A percentile compares a stretch with the other conserved stretches of the same genome.
These are phyloP conservation scores for Genyomyrus donnyi DNA, from an alignment of 2,113 vertebrate species.

Conservation along the genomic window DNA sequence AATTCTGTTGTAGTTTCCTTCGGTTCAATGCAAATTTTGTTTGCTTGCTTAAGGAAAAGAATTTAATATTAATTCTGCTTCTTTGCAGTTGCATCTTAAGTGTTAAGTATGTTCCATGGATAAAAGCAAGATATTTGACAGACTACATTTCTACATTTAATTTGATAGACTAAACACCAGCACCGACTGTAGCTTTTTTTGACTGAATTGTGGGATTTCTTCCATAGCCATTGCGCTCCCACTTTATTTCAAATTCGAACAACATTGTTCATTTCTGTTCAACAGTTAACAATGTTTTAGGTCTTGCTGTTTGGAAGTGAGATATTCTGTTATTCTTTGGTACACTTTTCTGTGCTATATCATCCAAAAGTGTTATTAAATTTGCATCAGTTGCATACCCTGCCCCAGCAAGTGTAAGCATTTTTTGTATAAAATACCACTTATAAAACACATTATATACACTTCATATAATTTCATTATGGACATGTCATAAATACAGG, in stretches of 20 bases:
- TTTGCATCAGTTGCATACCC: neutral
- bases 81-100: constrained; percentile 22
- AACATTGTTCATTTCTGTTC: constrained; percentile 9
- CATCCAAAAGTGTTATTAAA: neutral
- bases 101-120: constrained; percentile 28
- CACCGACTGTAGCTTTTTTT: constrained; percentile 16
- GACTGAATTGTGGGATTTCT: constrained; percentile 13
- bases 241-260: neutral
- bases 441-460: neutral
- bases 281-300: neutral
- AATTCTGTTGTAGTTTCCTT: neutral
- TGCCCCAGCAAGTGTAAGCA: neutral
- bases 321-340: neutral
- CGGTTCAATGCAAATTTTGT: neutral
- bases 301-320: neutral
- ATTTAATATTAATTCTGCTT: neutral
- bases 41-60: constrained; percentile 5
- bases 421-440: constrained; percentile 3
- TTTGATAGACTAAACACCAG: neutral
- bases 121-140: constrained; percentile 17
- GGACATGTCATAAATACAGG: neutral
- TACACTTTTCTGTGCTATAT: constrained; percentile 1
- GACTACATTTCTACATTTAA: constrained; percentile 12
- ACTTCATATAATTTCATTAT: neutral
- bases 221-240: neutral